Percentiles rank a stretch among this genome's conserved stretches.
These are phyloP conservation scores for Lordiphosa mommai DNA, from an alignment of 1,140 invertebrate genomes.

Conservation along the genomic window DNA sequence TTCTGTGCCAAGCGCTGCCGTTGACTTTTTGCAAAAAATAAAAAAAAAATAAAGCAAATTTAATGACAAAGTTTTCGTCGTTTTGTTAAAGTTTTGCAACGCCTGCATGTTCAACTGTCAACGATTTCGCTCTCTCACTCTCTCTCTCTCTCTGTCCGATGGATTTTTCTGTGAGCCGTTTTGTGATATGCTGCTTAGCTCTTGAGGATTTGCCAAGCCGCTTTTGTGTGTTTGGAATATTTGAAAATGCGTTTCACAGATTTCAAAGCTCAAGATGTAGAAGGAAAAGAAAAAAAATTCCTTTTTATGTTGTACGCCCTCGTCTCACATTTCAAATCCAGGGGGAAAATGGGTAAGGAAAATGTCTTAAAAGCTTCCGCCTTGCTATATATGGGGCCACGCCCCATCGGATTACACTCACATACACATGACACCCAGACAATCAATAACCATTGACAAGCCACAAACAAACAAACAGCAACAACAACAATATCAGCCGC, in stretches of 20 bases:
- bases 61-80: background rate
- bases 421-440: slow-evolving; percentile 43
- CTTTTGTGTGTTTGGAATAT: slow-evolving; percentile 46
- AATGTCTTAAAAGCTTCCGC: slow-evolving; percentile 56
- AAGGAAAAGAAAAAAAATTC: slow-evolving; percentile 7
- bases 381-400: slow-evolving; percentile 33
- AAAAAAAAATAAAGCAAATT: background rate
- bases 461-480: slow-evolving; percentile 32
- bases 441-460: slow-evolving; percentile 60
- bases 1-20: background rate
- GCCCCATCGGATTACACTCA: background rate
- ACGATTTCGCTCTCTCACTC: background rate
- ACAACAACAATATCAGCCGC: slow-evolving; percentile 25
- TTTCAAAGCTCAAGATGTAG: slow-evolving; percentile 13
- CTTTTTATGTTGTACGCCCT: slow-evolving; percentile 30
- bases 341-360: slow-evolving; percentile 7
- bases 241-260: slow-evolving; percentile 41
- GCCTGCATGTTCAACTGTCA: no score
- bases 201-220: slow-evolving; percentile 44
- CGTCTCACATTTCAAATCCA: slow-evolving; percentile 33
- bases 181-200: slow-evolving; percentile 50
- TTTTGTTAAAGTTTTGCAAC: no score
- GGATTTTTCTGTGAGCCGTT: slow-evolving; percentile 26
- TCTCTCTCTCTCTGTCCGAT: slow-evolving; percentile 1
- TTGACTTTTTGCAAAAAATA: background rate